Evolutionary conservation across 2,113 vertebrate genomes (phyloP), one percentile per base, ranked within the genome.

Genomic region (Anarrhichthys ocellatus): DNA sequence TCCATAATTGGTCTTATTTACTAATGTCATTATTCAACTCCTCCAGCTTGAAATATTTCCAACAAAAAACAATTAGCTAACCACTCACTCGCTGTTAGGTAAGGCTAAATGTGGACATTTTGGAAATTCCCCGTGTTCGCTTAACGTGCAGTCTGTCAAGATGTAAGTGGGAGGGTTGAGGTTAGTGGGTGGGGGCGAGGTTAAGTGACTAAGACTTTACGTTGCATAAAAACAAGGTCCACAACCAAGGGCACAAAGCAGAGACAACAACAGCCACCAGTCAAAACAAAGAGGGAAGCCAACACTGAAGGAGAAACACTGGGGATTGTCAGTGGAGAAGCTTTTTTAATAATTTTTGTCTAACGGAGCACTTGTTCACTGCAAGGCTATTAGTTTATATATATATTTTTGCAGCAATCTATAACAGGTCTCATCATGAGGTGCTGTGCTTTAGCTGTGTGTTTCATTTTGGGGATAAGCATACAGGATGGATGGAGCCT

Each of bases 391-490:
- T 32, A n/a, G 14, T 27, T 27, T 1, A 20, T 4, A 58, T 5
- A 18, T 2, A 18, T 70, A n/a, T n/a, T 56, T 76, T 84, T 74
- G 48, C n/a, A 27, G 13, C 22, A 52, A 36, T 71, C 46, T 29
- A 44, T 74, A 72, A 36, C 40, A 71, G 81, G n/a, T 86, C 84
- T 93, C 88, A 92, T 32, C 72, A 96, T 95, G 95, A 93, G 90
- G 84, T 81, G 20, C 81, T 78, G 50, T 54, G 75, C 88, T 63
- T 75, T 94, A 58, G 75, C 81, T 38, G 84, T 91, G 63, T 87
- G 94, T 78, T 88, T 93, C 50, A 69, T 94, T 80, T 89, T 95
- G 86, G 94, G 92, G 64, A 82, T 92, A 46, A 91, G 89, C 70
- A 29, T 88, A 18, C 84, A 94, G 69, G 79, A 87, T 22, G 91